phyloP scores from a whole-genome alignment of 92 coral and sea anemone genomes.

The Palythoa grandis region DNA sequence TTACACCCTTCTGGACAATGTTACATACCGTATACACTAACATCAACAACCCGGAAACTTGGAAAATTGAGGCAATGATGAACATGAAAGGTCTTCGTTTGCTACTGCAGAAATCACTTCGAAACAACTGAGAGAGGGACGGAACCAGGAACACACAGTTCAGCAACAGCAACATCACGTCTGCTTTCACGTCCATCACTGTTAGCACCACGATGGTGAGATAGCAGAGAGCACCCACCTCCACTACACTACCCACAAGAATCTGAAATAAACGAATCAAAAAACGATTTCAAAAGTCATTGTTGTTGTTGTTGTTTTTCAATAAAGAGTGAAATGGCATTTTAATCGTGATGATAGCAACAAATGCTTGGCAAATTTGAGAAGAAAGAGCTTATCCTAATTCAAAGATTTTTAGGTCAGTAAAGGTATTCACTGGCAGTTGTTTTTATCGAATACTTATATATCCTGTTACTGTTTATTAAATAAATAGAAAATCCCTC shows the following conservation, averaged over 20 bases:
- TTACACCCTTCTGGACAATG: too few relatives aligned
- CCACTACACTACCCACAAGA: conserved; percentile 62
- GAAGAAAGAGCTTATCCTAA: too few relatives aligned
- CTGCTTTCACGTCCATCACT: conserved; percentile 48
- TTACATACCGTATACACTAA: conserved; percentile 20
- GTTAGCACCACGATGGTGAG: conserved; percentile 62
- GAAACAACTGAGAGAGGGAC: conserved; percentile 56
- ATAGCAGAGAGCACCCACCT: conserved; percentile 61
- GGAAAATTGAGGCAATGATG: conserved; percentile 13
- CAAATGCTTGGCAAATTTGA: too few relatives aligned
- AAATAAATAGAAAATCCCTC: too few relatives aligned
- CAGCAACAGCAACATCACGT: conserved; percentile 61
- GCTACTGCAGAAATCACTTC: conserved; percentile 16
- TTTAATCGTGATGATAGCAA: too few relatives aligned
- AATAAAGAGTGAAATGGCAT: too few relatives aligned
- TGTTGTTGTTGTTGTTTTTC: too few relatives aligned
- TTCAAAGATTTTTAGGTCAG: too few relatives aligned
- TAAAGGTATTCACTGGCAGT: too few relatives aligned
- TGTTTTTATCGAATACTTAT: too few relatives aligned
- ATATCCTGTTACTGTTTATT: too few relatives aligned
- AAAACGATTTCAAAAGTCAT: too few relatives aligned
- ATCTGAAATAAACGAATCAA: conserved; percentile 45
- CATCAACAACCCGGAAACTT: conserved; percentile 27
- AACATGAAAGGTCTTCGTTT: conserved; percentile 38
- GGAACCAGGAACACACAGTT: conserved; percentile 67